Percentiles rank a stretch among this genome's conserved stretches.
Conservation (phyloP, 64 coral and sea anemone genomes). For the Stylophora pistillata region DNA sequence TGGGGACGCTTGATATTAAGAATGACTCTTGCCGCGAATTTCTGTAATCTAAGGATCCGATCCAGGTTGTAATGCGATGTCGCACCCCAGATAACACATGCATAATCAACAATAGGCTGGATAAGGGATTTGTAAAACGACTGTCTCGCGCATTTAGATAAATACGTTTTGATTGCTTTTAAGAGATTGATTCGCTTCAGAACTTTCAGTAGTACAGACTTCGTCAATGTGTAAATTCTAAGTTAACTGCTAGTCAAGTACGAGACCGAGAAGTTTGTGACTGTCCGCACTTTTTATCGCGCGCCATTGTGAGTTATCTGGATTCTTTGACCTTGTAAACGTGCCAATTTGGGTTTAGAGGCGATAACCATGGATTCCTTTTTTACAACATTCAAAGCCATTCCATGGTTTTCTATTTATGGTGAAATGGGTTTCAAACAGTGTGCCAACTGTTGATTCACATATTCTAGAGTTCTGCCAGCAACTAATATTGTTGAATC, state of each 20-base stretch:
- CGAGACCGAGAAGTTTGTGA: slow-evolving; percentile 16
- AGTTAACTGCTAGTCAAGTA: neutral
- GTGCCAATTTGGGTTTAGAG: slow-evolving; percentile 2
- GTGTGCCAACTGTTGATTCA: slow-evolving; percentile 6
- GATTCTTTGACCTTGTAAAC: slow-evolving; percentile 13
- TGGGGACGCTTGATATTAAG: slow-evolving; percentile 25
- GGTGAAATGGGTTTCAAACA: slow-evolving; percentile 1
- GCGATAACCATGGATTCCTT: neutral
- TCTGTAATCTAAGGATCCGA: slow-evolving; percentile 9
- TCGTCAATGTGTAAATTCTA: slow-evolving; percentile 8
- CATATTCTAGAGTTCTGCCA: slow-evolving; percentile 15
- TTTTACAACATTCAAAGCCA: slow-evolving; percentile 14
- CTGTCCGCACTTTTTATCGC: slow-evolving; percentile 5
- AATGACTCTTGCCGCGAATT: neutral
- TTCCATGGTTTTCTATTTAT: slow-evolving; percentile 10
- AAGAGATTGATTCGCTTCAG: neutral
- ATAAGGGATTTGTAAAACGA: slow-evolving; percentile 8
- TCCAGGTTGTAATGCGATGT: neutral
- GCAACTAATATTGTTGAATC: slow-evolving; percentile 23
- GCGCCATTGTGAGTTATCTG: too few relatives aligned
- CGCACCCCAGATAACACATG: neutral
- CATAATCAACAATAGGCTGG: slow-evolving; percentile 15
- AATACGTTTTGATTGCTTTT: slow-evolving; percentile 7
- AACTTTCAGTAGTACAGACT: slow-evolving; percentile 17
- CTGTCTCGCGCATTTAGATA: neutral